These are phyloP conservation scores for Ormyrus rosae DNA, from an alignment of 2,888 invertebrate species.

Conservation along the genomic window DNA sequence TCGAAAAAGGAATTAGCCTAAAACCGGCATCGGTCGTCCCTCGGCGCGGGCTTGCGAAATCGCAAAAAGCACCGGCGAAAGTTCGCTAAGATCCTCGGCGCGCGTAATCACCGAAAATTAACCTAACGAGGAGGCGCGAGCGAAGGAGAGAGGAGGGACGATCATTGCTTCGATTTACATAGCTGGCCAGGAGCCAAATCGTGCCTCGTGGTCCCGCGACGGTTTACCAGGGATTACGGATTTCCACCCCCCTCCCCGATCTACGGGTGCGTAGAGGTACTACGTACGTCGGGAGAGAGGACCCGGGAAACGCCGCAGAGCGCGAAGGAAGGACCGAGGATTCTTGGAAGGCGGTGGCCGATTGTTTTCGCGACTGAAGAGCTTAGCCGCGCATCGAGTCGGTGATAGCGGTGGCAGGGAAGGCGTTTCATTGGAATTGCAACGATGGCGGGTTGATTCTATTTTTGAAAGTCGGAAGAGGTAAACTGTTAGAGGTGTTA, in stretches of 20 bases:
- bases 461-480: no score
- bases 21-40: neutral
- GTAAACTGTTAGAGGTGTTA: no score
- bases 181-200: conserved; percentile 57
- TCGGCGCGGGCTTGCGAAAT: neutral
- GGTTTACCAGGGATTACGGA: conserved; percentile 46
- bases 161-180: conserved; percentile 57
- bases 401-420: no score
- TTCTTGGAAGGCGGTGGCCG: no score
- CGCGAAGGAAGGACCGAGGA: no score
- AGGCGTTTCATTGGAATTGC: no score
- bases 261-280: neutral
- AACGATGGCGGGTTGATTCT: no score
- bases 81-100: conserved; percentile 9
- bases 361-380: no score
- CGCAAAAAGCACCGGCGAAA: neutral
- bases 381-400: no score
- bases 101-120: conserved; percentile 46
- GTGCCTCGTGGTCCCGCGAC: conserved; percentile 20
- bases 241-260: neutral
- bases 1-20: no score
- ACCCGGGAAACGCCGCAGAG: neutral
- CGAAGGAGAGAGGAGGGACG: neutral
- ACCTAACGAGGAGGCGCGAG: conserved; percentile 42
- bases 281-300: no score